phyloP scores from a whole-genome alignment of 2,888 invertebrate species.

The Epirrhoe tristata region DNA sequence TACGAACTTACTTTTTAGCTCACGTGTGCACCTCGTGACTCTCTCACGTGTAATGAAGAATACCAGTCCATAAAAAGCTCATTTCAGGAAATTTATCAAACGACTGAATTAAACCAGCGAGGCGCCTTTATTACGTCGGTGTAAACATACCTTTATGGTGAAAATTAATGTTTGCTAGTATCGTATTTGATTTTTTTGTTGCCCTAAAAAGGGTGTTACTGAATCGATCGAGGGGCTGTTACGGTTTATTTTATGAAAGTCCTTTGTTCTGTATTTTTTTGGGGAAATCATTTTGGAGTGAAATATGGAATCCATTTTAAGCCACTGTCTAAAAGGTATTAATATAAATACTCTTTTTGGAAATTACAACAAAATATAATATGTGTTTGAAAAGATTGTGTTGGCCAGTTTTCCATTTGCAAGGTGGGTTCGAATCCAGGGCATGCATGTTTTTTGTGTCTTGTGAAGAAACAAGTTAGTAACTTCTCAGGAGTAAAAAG shows the following conservation, averaged over 20 bases:
- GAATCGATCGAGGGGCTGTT: constrained; percentile 9
- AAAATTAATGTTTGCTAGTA: constrained; percentile 38
- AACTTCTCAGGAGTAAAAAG: no score
- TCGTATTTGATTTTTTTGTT: constrained; percentile 37
- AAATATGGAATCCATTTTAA: neutral
- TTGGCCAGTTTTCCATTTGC: no score
- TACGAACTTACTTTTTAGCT: no score
- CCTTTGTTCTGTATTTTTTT: neutral
- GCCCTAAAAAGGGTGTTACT: constrained; percentile 10
- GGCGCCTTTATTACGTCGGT: constrained; percentile 33
- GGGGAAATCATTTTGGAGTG: neutral
- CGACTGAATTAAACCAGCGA: constrained; percentile 13
- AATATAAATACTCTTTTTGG: neutral
- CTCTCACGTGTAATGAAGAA: neutral
- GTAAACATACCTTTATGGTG: constrained; percentile 38
- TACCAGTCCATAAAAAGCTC: neutral
- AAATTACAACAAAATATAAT: no score
- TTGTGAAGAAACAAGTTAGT: no score
- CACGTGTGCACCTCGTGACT: neutral
- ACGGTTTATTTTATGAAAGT: neutral
- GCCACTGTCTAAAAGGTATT: neutral
- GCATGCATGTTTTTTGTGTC: no score
- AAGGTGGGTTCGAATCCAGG: no score
- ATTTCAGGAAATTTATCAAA: constrained; percentile 21
- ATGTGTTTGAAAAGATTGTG: no score